Conservation (phyloP, 2,113 vertebrate species). For the Axis porcinus region DNA sequence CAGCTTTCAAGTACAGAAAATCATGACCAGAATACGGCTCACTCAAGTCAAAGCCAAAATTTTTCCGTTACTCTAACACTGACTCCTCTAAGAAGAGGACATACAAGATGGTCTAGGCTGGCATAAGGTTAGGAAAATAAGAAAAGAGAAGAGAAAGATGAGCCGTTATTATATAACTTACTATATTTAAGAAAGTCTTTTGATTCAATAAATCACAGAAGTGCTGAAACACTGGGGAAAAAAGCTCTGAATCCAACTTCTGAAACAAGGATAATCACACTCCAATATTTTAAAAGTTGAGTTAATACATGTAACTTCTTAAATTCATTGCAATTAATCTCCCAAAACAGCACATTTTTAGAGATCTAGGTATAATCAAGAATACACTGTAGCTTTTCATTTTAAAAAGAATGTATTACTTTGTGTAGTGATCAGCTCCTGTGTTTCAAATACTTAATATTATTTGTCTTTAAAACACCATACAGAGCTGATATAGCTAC, state of each 20-base stretch:
- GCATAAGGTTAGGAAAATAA: background rate
- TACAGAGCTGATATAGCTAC: background rate
- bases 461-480: background rate
- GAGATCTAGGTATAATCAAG: background rate
- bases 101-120: background rate
- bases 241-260: background rate
- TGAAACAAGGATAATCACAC: background rate
- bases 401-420: constrained; percentile 9
- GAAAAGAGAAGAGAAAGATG: background rate
- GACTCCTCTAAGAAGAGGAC: background rate
- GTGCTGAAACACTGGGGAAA: background rate
- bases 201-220: background rate
- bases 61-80: background rate
- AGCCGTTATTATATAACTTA: background rate
- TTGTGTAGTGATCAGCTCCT: background rate
- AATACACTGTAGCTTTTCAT: background rate
- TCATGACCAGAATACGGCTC: background rate
- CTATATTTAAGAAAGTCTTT: background rate
- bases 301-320: background rate
- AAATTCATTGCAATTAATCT: background rate
- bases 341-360: background rate
- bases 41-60: background rate
- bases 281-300: background rate
- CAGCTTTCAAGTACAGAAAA: constrained; percentile 1
- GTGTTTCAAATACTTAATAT: constrained; percentile 17